Evolutionary conservation across 2,113 vertebrate genomes (phyloP).

Genomic region (Procavia capensis): DNA sequence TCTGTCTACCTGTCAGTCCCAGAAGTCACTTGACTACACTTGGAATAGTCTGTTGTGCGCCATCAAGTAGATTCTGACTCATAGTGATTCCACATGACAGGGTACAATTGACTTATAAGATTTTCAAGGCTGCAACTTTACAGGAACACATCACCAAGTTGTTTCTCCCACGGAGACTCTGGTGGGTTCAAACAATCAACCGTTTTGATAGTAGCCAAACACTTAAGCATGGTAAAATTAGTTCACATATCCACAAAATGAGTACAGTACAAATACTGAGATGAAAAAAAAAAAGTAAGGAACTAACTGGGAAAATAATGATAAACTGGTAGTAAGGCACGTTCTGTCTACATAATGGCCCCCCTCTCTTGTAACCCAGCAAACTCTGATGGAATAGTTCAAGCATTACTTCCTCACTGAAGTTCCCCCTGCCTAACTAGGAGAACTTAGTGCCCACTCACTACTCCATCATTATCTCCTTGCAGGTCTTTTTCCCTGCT

Average conservation of each 20-base stretch:
- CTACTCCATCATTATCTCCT: not conserved
- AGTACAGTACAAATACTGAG: not conserved
- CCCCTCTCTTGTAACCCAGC: not conserved
- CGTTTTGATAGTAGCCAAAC: not conserved
- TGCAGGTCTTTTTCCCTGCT: not conserved
- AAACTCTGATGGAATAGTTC: not conserved
- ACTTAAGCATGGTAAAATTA: not conserved
- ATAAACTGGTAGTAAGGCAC: not conserved
- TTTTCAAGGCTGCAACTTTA: not conserved
- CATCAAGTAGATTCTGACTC: not conserved
- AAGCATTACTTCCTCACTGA: fast-evolving
- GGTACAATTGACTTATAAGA: not conserved
- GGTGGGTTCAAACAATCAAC: not conserved
- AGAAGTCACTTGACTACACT: not conserved
- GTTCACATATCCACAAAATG: not conserved
- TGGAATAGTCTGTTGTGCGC: not conserved
- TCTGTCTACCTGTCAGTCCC: not conserved
- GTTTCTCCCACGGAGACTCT: not conserved
- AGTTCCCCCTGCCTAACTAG: not conserved
- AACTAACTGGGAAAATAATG: not conserved
- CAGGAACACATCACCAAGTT: not conserved
- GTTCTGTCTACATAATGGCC: not conserved
- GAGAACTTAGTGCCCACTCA: not conserved
- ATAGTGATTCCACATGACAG: not conserved
- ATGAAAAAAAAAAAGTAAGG: not conserved